Conservation (phyloP, 53 echinoderm and acorn worm genomes). For the Actinopyga echinites region DNA sequence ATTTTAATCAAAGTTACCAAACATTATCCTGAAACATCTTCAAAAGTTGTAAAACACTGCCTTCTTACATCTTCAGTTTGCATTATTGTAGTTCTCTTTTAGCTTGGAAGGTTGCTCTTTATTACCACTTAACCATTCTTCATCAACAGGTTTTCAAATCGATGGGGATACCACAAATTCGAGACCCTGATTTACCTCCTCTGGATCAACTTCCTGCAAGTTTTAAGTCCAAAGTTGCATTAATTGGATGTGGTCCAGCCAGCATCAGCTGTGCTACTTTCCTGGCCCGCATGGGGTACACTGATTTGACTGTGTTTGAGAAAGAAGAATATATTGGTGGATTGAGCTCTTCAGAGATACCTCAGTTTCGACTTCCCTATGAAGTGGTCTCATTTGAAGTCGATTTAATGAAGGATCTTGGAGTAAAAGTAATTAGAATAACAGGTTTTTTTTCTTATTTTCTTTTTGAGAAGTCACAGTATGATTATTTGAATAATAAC, state of each 20-base stretch:
- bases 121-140: too few relatives aligned
- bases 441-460: background rate
- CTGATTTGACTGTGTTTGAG: slow-evolving; percentile 87
- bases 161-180: slow-evolving; percentile 95
- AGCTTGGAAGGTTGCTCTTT: too few relatives aligned
- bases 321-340: slow-evolving; percentile 92
- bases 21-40: too few relatives aligned
- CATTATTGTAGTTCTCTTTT: too few relatives aligned
- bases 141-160: slow-evolving; percentile 76
- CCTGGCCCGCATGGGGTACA: slow-evolving; percentile 85
- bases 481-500: too few relatives aligned
- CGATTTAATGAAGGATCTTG: slow-evolving; percentile 45
- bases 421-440: slow-evolving; percentile 42
- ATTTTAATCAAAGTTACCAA: too few relatives aligned
- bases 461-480: too few relatives aligned
- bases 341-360: slow-evolving; percentile 91
- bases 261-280: slow-evolving; percentile 97
- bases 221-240: slow-evolving; percentile 82
- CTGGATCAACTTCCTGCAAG: slow-evolving; percentile 73
- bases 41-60: too few relatives aligned
- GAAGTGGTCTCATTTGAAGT: slow-evolving; percentile 72
- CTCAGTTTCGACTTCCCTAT: slow-evolving; percentile 90
- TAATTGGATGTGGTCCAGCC: slow-evolving; percentile 95
- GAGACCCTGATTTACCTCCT: slow-evolving; percentile 73
- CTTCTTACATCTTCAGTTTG: too few relatives aligned